Percentiles rank a stretch among this genome's conserved stretches.
These are phyloP conservation scores for Plagodis pulveraria DNA, from an alignment of 2,888 invertebrate species.

Conservation along the genomic window DNA sequence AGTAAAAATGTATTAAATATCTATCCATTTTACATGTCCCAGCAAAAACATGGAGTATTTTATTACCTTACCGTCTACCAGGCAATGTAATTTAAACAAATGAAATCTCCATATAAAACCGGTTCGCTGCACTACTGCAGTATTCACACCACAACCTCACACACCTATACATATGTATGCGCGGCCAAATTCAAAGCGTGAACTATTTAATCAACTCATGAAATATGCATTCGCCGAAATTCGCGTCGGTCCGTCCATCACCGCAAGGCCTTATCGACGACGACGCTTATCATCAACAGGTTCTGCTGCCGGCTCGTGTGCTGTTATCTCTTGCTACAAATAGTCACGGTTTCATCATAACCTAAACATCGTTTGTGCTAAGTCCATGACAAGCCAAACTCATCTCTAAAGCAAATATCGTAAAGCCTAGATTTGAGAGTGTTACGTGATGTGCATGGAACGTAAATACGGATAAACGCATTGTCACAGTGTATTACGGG, in stretches of 20 bases:
- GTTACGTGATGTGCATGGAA: slow-evolving; percentile 43
- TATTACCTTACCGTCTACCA: slow-evolving; percentile 15
- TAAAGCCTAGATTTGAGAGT: slow-evolving; percentile 39
- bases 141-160: slow-evolving; percentile 46
- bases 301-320: slow-evolving; percentile 76
- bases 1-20: background rate
- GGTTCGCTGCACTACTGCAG: slow-evolving; percentile 44
- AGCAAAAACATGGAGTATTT: slow-evolving; percentile 11
- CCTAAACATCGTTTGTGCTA: slow-evolving; percentile 50
- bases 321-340: slow-evolving; percentile 83
- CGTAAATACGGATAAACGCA: slow-evolving; percentile 76
- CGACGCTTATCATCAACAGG: slow-evolving; percentile 84
- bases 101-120: slow-evolving; percentile 31
- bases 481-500: slow-evolving; percentile 78
- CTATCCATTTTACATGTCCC: background rate
- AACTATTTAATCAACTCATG: slow-evolving; percentile 84
- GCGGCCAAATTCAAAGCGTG: slow-evolving; percentile 71
- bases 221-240: slow-evolving; percentile 83
- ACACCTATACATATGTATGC: slow-evolving; percentile 57
- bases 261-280: slow-evolving; percentile 77
- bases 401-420: slow-evolving; percentile 28
- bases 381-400: slow-evolving; percentile 31
- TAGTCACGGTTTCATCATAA: slow-evolving; percentile 57
- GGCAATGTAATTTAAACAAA: slow-evolving; percentile 28
- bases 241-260: slow-evolving; percentile 79